A percentile compares a stretch with the other conserved stretches of the same genome.
These are phyloP conservation scores for Belonocnema kinseyi DNA, from an alignment of 1,140 invertebrate species.

Conservation along the genomic window DNA sequence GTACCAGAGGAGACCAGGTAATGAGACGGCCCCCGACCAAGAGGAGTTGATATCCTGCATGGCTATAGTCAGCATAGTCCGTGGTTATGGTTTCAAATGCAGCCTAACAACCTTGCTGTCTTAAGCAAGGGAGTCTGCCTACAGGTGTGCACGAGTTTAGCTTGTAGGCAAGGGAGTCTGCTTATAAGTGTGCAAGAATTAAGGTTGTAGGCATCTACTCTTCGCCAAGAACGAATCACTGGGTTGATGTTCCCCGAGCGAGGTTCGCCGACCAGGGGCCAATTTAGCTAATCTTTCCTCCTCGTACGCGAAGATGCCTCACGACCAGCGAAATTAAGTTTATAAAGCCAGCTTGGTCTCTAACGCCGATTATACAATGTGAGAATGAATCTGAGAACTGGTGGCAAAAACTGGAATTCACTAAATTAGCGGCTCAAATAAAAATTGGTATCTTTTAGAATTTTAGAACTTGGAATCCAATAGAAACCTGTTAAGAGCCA, in stretches of 20 bases:
- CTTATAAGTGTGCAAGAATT: conserved; percentile 54
- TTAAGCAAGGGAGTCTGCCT: conserved; percentile 41
- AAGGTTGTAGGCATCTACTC: conserved; percentile 48
- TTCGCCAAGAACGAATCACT: conserved; percentile 52
- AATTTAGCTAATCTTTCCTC: conserved; percentile 64
- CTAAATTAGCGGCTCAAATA: too few species aligned
- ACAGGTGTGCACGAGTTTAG: conserved; percentile 54
- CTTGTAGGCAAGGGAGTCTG: conserved; percentile 42
- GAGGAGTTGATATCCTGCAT: conserved; percentile 66
- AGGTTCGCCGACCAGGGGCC: conserved; percentile 53
- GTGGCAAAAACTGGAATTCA: background rate
- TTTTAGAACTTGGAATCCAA: too few species aligned
- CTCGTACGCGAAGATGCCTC: conserved; percentile 55
- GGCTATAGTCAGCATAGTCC: conserved; percentile 42
- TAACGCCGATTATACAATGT: background rate
- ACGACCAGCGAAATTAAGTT: conserved; percentile 51
- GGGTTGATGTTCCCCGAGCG: conserved; percentile 48
- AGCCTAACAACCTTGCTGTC: conserved; percentile 50
- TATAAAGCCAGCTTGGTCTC: conserved; percentile 18
- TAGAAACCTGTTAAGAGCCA: too few species aligned
- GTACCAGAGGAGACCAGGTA: conserved; percentile 70
- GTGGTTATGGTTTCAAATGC: conserved; percentile 26
- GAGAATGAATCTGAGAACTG: background rate
- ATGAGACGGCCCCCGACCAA: conserved; percentile 76
- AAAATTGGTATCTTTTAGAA: too few species aligned